Evolutionary conservation across 1,140 invertebrate genomes (phyloP).

Genomic region (Telenomus remus): DNA sequence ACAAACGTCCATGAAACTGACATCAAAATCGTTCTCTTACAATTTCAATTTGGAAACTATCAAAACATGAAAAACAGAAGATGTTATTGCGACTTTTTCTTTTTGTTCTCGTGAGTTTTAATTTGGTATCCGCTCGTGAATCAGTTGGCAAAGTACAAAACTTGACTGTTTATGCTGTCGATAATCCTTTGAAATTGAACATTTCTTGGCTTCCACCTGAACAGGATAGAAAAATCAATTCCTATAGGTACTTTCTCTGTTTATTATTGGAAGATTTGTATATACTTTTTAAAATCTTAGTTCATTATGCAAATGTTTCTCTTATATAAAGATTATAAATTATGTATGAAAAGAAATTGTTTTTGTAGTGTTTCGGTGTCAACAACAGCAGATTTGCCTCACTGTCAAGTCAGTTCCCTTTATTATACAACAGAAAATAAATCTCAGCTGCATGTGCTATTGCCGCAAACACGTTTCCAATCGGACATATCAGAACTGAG

Average conservation of each 20-base stretch:
- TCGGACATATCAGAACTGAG: slow-evolving; percentile 59
- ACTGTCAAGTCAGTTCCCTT: slow-evolving; percentile 26
- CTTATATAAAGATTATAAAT: too few species aligned
- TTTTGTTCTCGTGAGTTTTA: background rate
- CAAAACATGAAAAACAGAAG: slow-evolving; percentile 15
- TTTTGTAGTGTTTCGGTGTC: slow-evolving; percentile 27
- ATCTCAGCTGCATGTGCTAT: slow-evolving; percentile 44
- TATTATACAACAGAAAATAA: slow-evolving; percentile 56
- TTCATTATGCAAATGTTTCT: too few species aligned
- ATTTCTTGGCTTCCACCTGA: slow-evolving; percentile 34
- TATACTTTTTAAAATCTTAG: too few species aligned
- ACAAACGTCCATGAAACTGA: slow-evolving; percentile 1
- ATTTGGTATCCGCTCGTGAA: background rate
- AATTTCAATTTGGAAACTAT: too few species aligned
- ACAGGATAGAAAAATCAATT: slow-evolving; percentile 8
- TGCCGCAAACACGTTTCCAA: slow-evolving; percentile 61
- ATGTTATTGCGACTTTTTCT: slow-evolving; percentile 9
- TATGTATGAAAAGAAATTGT: background rate
- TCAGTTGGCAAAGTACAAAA: slow-evolving; percentile 5
- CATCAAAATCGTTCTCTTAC: too few species aligned
- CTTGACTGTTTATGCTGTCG: slow-evolving; percentile 19
- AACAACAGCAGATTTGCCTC: slow-evolving; percentile 11
- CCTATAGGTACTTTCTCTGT: slow-evolving; percentile 18
- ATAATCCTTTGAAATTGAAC: slow-evolving; percentile 19
- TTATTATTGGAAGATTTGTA: slow-evolving; percentile 7